These are phyloP conservation scores for Mus caroli DNA, from an alignment of 2,797 vertebrate species.

Conservation along the genomic window DNA sequence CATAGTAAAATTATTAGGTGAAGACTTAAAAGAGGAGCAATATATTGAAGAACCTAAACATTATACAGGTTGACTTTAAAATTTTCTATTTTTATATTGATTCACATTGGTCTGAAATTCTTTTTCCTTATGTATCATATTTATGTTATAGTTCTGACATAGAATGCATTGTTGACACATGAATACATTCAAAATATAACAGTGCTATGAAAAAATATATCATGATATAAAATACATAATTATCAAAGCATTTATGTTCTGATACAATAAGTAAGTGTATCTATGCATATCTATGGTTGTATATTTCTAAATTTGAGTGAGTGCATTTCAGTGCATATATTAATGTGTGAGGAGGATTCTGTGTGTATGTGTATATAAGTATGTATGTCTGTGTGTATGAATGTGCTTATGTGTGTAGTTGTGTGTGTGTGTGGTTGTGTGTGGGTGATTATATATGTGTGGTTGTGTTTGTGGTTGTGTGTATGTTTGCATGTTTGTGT, in stretches of 20 bases:
- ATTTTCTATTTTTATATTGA: not conserved
- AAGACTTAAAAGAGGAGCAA: not conserved
- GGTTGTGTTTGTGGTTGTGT: too few relatives aligned
- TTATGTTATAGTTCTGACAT: not conserved
- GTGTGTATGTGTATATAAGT: not conserved
- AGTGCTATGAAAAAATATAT: not conserved
- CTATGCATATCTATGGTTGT: not conserved
- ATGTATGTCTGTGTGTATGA: not conserved
- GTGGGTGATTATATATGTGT: too few relatives aligned
- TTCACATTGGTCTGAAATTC: not conserved
- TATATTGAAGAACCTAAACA: not conserved
- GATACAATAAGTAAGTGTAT: not conserved
- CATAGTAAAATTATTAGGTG: not conserved
- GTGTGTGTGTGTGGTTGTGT: too few relatives aligned
- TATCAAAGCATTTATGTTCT: not conserved
- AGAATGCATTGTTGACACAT: not conserved
- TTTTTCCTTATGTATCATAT: not conserved
- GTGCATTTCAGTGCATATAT: not conserved
- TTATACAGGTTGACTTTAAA: not conserved
- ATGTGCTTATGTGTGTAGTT: not conserved
- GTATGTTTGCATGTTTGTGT: not conserved
- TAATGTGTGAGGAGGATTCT: not conserved
- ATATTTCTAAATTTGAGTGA: not conserved
- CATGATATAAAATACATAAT: not conserved
- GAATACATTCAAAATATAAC: not conserved